Percentiles rank a stretch among this genome's conserved stretches.
phyloP scores from a whole-genome alignment of 2,797 vertebrate genomes.

The Xyrichtys novacula region DNA sequence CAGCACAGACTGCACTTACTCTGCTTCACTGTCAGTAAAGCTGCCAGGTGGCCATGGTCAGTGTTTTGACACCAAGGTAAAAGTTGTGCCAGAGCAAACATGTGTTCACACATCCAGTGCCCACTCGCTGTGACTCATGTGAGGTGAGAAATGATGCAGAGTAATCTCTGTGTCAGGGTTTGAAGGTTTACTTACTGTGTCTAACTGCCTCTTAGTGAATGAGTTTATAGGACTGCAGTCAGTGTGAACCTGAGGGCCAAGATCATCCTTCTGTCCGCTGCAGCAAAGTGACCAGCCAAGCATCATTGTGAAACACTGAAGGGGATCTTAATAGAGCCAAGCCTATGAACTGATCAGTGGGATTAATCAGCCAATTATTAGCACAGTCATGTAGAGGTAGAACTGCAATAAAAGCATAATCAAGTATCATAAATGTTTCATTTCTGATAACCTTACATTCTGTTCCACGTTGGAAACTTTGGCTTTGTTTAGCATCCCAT shows the following conservation, averaged over 20 bases:
- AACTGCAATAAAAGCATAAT: too few species aligned
- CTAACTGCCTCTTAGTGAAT: slow-evolving; percentile 14
- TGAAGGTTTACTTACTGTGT: slow-evolving; percentile 20
- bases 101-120: slow-evolving; percentile 39
- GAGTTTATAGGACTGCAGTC: not conserved
- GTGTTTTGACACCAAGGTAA: slow-evolving; percentile 36
- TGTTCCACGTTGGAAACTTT: too few species aligned
- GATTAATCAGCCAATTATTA: too few species aligned
- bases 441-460: too few species aligned
- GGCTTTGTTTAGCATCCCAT: too few species aligned
- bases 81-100: slow-evolving; percentile 26
- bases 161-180: slow-evolving; percentile 13
- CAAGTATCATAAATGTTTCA: too few species aligned
- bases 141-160: slow-evolving; percentile 35
- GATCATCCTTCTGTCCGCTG: not conserved
- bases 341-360: too few species aligned
- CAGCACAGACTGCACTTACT: not conserved
- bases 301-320: too few species aligned
- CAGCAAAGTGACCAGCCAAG: too few species aligned
- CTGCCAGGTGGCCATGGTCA: slow-evolving; percentile 40
- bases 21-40: not conserved
- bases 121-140: slow-evolving; percentile 29
- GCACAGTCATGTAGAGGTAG: too few species aligned
- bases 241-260: not conserved
- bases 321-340: too few species aligned